Conservation (phyloP, 2,888 invertebrate species). For the Cecidostiba fungosa region DNA sequence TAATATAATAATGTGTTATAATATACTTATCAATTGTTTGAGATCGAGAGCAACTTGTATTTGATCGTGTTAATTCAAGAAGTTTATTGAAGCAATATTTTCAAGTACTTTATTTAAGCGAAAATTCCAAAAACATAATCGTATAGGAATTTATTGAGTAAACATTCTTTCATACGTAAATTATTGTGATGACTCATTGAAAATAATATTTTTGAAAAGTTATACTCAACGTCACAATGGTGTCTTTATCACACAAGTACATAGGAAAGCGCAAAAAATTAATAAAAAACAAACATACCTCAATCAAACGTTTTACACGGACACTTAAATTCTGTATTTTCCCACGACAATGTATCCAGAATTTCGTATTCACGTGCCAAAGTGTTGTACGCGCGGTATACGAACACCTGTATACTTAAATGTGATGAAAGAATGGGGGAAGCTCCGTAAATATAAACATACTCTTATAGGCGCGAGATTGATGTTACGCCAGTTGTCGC, state of each 20-base stretch:
- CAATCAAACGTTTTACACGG: not conserved
- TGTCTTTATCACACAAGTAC: too few species aligned
- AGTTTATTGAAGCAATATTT: not conserved
- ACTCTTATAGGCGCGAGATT: not conserved
- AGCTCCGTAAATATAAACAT: conserved; percentile 42
- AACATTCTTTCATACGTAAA: not conserved
- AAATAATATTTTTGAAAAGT: too few species aligned
- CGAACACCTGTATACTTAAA: not conserved
- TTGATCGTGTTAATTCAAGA: not conserved
- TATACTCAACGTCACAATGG: too few species aligned
- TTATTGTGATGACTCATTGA: too few species aligned
- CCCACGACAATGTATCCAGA: not conserved
- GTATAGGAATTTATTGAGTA: not conserved
- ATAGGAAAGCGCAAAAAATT: not conserved
- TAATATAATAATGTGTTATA: too few species aligned
- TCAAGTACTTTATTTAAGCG: not conserved
- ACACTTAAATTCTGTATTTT: not conserved
- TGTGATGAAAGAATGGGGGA: not conserved
- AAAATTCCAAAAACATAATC: not conserved
- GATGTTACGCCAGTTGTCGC: conserved; percentile 17
- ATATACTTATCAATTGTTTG: too few species aligned
- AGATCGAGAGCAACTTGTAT: too few species aligned
- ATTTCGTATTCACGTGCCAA: not conserved
- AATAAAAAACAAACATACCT: not conserved
- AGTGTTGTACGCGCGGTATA: not conserved